A percentile compares a stretch with the other conserved stretches of the same genome.
These are phyloP conservation scores for Erinaceus europaeus DNA, from an alignment of 2,113 vertebrate species.

Conservation along the genomic window DNA sequence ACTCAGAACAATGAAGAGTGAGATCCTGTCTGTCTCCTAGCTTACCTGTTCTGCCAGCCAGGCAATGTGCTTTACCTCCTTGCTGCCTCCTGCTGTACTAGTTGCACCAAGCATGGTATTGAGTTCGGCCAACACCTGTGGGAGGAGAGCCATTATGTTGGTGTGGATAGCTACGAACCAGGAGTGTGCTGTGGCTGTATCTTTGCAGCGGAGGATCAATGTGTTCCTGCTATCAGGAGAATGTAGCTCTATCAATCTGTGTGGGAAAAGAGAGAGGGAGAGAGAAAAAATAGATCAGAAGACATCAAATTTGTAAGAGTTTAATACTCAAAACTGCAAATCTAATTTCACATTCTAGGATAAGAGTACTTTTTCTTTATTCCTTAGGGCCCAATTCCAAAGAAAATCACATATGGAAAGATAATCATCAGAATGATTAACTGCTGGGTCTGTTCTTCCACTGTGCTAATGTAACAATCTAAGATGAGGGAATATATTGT, in stretches of 20 bases:
- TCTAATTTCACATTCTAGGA: constrained; percentile 37
- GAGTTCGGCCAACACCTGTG: constrained; percentile 92
- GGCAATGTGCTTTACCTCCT: constrained; percentile 92
- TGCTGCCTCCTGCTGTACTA: constrained; percentile 78
- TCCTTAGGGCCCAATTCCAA: not conserved
- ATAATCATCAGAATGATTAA: constrained; percentile 25
- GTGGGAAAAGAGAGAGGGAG: not conserved
- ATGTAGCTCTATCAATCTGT: constrained; percentile 94
- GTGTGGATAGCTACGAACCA: constrained; percentile 96
- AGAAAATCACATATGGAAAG: constrained; percentile 39
- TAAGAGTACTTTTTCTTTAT: constrained; percentile 32
- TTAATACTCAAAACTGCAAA: constrained; percentile 12
- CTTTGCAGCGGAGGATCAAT: constrained; percentile 94
- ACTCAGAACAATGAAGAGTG: not conserved
- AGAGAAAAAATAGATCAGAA: not conserved
- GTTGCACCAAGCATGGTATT: constrained; percentile 89
- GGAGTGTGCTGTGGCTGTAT: constrained; percentile 89
- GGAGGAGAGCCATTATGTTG: constrained; percentile 94
- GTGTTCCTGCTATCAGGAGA: constrained; percentile 95
- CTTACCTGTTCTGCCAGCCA: constrained; percentile 97
- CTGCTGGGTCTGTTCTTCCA: not conserved
- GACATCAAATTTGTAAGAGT: not conserved
- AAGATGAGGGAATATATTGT: not conserved
- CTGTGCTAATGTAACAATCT: not conserved
- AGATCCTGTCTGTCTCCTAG: not conserved